Base-by-base conservation (phyloP, 2,797 vertebrate genomes). In the Limosa lapponica region DNA sequence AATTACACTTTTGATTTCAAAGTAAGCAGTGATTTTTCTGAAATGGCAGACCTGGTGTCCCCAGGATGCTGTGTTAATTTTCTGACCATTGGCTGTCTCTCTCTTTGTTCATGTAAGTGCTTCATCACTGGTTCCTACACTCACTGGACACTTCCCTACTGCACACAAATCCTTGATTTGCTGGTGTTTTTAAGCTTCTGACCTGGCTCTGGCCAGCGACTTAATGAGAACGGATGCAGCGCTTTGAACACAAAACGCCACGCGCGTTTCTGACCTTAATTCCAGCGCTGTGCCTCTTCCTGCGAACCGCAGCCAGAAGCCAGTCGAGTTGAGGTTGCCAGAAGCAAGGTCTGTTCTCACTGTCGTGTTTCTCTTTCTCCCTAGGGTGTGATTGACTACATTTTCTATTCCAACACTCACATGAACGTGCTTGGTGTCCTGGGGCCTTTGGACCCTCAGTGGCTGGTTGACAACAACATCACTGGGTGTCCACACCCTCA, bases 1-100 rank as follows among this genome's bases (percentile, higher is more conserved):
- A 99, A 99, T 99, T 99, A 99, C 98, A 99, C 99, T 23, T 99
- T 99, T 91, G 99, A 99, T 98, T 99, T 99, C 97, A 99, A 99
- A 98, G 98, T 98, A 94, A 97, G 97, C 95, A 62, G 58, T 7
- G 10, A 2, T 41, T 82, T 24, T 49, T 20, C 36, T 75, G 61
- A 59, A 18, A 7, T 11, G 58, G 61, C 46, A n/a, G 88, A 16
- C 79, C 82, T 71, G 82, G 79, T 41, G 58, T 90, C 73, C 69
- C 90, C 90, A 61, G 87, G 78, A 51, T 2, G 48, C 79, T 24
- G n/a, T 2, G 55, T 51, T 36, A 13, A 6, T 71, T 48, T 70
- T 87, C 86, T 41, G 92, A 3, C 51, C 34, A 0, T 36, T 64
- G 82, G 87, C 72, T 74, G 41, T 24, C 48, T 81, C 39, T 54